Base-by-base conservation (phyloP, 2,888 invertebrate genomes). In the Rhorus exstirpatorius region DNA sequence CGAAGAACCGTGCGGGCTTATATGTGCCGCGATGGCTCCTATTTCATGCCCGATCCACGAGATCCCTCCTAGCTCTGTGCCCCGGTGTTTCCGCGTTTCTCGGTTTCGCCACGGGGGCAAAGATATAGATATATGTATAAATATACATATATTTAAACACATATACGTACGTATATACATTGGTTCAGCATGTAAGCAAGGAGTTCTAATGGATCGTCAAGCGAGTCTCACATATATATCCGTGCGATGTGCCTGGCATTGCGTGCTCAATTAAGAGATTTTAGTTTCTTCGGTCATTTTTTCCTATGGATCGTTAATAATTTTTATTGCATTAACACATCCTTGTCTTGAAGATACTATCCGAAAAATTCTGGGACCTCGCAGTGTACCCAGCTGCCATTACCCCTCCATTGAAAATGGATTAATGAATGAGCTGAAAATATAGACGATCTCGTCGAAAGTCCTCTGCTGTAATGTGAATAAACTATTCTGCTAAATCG, bases 41-140 rank as follows among this genome's bases (percentile, higher is more conserved):
- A 87, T 87, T 88, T 87, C 86, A 87, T 88, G 83, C 58, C 63
- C 60, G 79, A 83, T 81, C 76, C 81, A 72, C 60, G 65, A 76
- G 81, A 81, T 83, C 83, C 76, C 79, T 76, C 63, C 71, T 49
- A 60, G 49, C 76, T 41, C 67, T 76, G 38, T 67, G 67, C 61
- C 60, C 65, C 76, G 76, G 76, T 70, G 87, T 90, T 89, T 89
- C 89, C 89, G 89, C 87, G 87, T 90, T 88, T 83, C 77, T 79
- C 80, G 26, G 72, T 79, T 83, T 84, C 81, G 81, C 79, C 78
- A 71, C 83, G 67, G 65, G 72, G 70, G 63, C 49, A 49, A 26
- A 26, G 7, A 76, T 26, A 35, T 10, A n/a, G 14, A 24, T 10
- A n/a, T 24, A 24, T 46, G 58, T 26, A 63, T 44, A 51, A 3